Base-by-base conservation (phyloP, 1,140 invertebrate species). In the Brachionus koreanus region DNA sequence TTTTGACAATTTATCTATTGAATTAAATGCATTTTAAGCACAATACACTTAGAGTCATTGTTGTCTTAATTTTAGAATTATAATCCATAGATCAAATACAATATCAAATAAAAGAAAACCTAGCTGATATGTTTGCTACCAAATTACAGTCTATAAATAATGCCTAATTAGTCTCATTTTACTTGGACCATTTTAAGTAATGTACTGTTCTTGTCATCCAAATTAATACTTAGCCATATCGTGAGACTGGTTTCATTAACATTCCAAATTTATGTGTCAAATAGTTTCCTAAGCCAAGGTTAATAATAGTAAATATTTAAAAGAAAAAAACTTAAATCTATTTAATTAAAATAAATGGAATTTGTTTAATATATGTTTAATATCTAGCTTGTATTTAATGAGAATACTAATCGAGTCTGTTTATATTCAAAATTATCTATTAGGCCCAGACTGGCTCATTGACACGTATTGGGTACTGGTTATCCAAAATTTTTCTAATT, bases 301-400 rank as follows among this genome's bases (percentile, higher is more conserved):
- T 52, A 52, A 52, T 52, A 57, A 57, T 57, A 23, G 49, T 9
- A 57, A 57, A 57, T 57, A 57, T 57, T 57, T 57, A 57, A 57
- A 1, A 52, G n/a, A 52, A 52, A 52, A 52, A 57, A 57, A 57
- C 49, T 57, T 19, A 19, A 57, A 57, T 57, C 49, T 57, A 57
- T 57, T 57, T 57, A 57, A 57, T 57, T 57, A 57, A 57, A 57
- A 57, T 19, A 57, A 57, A 57, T 57, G 49, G 49, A 57, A 57
- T 57, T 57, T 57, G 49, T 29, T 29, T 29, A 29, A 29, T 29
- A 29, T 57, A 25, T 57, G 49, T 25, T 57, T 57, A 57, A 57
- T 57, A n/a, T 57, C 49, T n/a, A 19, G 16, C 49, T 29, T 29
- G 3, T 57, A 57, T 57, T 57, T 57, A 57, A 57, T 57, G 49